These are phyloP conservation scores for Plagiodera versicolora DNA, from an alignment of 2,888 invertebrate genomes.

Conservation along the genomic window DNA sequence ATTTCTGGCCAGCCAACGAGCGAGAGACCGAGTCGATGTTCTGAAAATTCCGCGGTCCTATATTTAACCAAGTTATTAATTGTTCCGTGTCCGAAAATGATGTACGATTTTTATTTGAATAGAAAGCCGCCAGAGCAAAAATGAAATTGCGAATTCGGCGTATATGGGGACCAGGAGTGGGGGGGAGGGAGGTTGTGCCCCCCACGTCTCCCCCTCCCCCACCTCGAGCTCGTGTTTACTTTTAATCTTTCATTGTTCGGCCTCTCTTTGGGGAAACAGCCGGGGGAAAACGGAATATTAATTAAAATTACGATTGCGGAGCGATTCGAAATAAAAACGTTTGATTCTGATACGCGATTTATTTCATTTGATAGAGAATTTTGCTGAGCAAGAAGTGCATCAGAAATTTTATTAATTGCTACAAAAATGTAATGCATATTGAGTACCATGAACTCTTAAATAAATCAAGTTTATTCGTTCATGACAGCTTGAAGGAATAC, in stretches of 20 bases:
- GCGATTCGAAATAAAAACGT: constrained; percentile 36
- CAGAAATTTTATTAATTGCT: too few species aligned
- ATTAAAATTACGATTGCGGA: constrained; percentile 42
- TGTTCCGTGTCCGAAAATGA: constrained; percentile 47
- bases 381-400: background rate
- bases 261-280: constrained; percentile 38
- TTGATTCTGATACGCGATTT: constrained; percentile 22
- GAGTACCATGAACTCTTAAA: too few species aligned
- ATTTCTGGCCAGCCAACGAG: constrained; percentile 47
- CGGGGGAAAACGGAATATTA: constrained; percentile 38
- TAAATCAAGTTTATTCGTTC: too few species aligned
- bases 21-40: constrained; percentile 41
- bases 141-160: constrained; percentile 38
- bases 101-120: constrained; percentile 50
- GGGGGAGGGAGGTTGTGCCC: background rate
- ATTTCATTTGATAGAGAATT: background rate
- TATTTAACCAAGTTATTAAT: constrained; percentile 52
- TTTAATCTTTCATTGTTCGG: constrained; percentile 52
- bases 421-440: too few species aligned
- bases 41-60: constrained; percentile 43
- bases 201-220: constrained; percentile 19
- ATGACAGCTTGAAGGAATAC: too few species aligned
- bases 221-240: constrained; percentile 38
- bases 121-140: constrained; percentile 38
- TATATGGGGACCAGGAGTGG: constrained; percentile 12